Evolutionary conservation across 2,113 vertebrate species (phyloP).

Genomic region (Canis aureus): DNA sequence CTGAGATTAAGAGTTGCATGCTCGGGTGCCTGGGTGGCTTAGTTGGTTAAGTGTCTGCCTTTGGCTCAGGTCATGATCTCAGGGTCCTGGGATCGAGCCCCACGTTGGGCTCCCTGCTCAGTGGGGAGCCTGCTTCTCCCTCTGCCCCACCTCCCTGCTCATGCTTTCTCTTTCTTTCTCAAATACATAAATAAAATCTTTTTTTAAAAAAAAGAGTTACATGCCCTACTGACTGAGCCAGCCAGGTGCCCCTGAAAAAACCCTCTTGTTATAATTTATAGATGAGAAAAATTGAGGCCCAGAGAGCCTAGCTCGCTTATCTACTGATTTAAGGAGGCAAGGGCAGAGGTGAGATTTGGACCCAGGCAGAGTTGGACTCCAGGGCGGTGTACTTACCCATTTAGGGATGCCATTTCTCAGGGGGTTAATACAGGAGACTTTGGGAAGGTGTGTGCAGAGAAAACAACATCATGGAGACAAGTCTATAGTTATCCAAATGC

Average conservation of each 20-base stretch:
- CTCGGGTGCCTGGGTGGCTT: too few species aligned
- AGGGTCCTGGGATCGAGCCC: too few species aligned
- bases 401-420: not conserved
- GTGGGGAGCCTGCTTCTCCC: too few species aligned
- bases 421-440: not conserved
- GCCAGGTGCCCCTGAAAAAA: not conserved
- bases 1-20: not conserved
- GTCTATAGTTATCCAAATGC: too few species aligned
- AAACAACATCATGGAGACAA: not conserved
- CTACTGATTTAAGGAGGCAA: not conserved
- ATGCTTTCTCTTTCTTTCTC: too few species aligned
- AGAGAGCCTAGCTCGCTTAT: not conserved
- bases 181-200: too few species aligned
- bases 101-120: too few species aligned
- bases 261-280: not conserved
- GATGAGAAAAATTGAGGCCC: not conserved
- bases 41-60: too few species aligned
- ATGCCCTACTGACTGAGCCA: not conserved
- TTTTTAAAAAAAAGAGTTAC: not conserved
- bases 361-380: not conserved
- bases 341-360: not conserved
- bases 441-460: not conserved
- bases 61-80: too few species aligned
- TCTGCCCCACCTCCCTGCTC: too few species aligned
- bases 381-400: not conserved